phyloP scores from a whole-genome alignment of 2,797 vertebrate genomes.

The Hyperoplus immaculatus region DNA sequence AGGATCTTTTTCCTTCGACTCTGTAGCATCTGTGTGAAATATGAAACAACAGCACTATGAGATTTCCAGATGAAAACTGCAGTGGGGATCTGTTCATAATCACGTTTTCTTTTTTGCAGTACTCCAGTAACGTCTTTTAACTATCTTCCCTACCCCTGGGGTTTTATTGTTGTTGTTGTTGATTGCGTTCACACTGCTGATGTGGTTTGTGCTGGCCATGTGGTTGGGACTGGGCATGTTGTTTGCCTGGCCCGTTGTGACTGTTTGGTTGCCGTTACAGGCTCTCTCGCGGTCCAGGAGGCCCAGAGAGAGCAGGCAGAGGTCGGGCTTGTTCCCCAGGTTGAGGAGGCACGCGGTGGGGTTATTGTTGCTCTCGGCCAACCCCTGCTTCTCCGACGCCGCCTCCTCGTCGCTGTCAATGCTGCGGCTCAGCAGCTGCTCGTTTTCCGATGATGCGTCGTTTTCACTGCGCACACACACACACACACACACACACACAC shows the following conservation, averaged over 20 bases:
- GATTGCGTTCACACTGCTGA: constrained; percentile 73
- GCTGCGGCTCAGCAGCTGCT: constrained; percentile 95
- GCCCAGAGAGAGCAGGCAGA: constrained; percentile 94
- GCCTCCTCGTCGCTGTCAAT: constrained; percentile 98
- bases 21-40: constrained; percentile 82
- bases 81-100: constrained; percentile 49
- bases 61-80: constrained; percentile 48
- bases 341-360: constrained; percentile 73
- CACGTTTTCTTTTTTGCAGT: constrained; percentile 10
- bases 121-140: constrained; percentile 24
- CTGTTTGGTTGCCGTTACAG: constrained; percentile 69
- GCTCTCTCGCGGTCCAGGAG: constrained; percentile 91
- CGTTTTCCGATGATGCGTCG: constrained; percentile 97
- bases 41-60: not conserved
- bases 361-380: constrained; percentile 68
- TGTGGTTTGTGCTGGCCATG: constrained; percentile 69
- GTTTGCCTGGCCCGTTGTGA: constrained; percentile 45
- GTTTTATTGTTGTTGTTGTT: constrained; percentile 87
- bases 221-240: constrained; percentile 67
- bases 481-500: constrained; percentile 17
- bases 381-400: constrained; percentile 92
- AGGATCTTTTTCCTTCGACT: constrained; percentile 98
- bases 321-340: constrained; percentile 85
- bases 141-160: constrained; percentile 88
- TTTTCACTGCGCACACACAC: constrained; percentile 89